These are phyloP conservation scores for Xestia rhomboidea DNA, from an alignment of 2,888 invertebrate species.

Conservation along the genomic window DNA sequence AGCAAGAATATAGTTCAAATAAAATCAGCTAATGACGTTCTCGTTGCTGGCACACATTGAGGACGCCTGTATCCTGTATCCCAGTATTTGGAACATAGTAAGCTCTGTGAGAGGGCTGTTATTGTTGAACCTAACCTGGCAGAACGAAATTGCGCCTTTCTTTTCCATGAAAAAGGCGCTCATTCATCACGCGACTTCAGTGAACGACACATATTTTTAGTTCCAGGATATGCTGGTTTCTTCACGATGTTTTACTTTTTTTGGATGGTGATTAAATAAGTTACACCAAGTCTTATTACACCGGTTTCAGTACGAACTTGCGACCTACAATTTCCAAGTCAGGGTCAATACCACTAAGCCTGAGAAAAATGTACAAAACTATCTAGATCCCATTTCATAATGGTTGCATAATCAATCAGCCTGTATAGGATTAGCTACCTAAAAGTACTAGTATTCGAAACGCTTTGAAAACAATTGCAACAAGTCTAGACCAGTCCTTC, in stretches of 20 bases:
- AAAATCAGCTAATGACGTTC: neutral
- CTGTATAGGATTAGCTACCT: neutral
- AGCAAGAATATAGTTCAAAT: neutral
- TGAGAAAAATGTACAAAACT: neutral
- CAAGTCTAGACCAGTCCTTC: neutral
- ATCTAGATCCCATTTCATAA: neutral
- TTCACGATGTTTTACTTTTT: neutral
- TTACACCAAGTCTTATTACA: neutral
- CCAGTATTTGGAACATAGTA: too few species aligned
- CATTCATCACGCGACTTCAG: neutral
- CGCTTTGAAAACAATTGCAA: neutral
- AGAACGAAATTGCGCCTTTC: too few species aligned
- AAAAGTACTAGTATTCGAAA: neutral
- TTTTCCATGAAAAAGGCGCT: too few species aligned
- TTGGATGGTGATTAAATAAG: neutral
- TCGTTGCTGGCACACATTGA: neutral
- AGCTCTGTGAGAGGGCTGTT: neutral
- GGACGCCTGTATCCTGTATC: too few species aligned
- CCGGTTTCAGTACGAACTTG: neutral
- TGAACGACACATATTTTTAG: neutral
- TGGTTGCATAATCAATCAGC: neutral
- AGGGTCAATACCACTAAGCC: neutral
- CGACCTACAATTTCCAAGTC: neutral
- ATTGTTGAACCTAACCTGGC: too few species aligned
- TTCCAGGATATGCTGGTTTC: neutral